Evolutionary conservation across 2,797 vertebrate genomes (phyloP), one percentile per base, ranked within the genome.

Genomic region (Parotocinclus haroldoi): DNA sequence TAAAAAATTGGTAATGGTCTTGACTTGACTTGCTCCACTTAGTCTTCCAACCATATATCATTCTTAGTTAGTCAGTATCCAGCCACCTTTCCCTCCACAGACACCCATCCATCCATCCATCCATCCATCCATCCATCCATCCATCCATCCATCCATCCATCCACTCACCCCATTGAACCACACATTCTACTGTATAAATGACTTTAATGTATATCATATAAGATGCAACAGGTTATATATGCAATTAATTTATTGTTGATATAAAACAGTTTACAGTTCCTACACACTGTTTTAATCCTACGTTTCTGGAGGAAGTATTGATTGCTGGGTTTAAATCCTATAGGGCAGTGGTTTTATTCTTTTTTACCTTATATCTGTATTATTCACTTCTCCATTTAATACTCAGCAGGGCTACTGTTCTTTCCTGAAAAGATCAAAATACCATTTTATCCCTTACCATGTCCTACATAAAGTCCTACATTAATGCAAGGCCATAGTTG

Each of bases 401-500:
- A 51, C 45, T 63, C 14, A 50, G 54, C 13, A 50, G 44, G 7
- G 17, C 27, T 39, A 9, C 18, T n/a, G 49, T 56, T 68, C 39
- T 19, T 63, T 54, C 55, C 37, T 62, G 48, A 63, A 62, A 74
- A 64, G 46, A 45, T 69, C 51, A 69, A 69, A 75, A 72, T 49
- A 17, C 18, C 54, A 19, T 48, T 56, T 53, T 27, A 2, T 27
- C 5, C 27, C 16, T 38, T 50, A 27, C 3, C 7, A 39, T 3
- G 42, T 44, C 53, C 37, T 64, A 70, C 56, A 61, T 60, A 39
- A 61, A 64, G 37, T 70, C 8, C 36, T 36, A 50, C 14, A 62
- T 63, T 58, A 63, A 66, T 44, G 51, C 82, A 85, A 83, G 83
- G 78, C 58, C 72, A 58, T 76, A 66, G 73, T 68, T 49, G 8